Evolutionary conservation across 2,888 invertebrate genomes (phyloP).

Genomic region (Harpalus rubripes): DNA sequence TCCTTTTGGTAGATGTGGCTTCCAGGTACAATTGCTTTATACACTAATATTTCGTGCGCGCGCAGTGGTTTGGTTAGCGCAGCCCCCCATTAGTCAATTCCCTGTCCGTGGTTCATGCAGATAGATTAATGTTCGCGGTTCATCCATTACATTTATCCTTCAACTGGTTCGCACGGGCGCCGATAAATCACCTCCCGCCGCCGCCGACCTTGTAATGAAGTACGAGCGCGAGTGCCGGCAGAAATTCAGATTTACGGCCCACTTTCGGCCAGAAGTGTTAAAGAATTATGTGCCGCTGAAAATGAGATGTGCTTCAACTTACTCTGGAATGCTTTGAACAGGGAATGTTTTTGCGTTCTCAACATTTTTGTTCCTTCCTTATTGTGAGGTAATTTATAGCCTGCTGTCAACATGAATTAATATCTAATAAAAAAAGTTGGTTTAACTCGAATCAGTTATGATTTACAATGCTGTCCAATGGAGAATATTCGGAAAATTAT

Average conservation of each 20-base stretch:
- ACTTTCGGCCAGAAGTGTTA: constrained; percentile 78
- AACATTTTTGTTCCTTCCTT: constrained; percentile 38
- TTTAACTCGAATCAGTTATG: neutral
- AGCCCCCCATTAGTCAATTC: constrained; percentile 64
- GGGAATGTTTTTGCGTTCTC: constrained; percentile 41
- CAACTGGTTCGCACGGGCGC: constrained; percentile 73
- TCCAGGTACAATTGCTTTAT: constrained; percentile 27
- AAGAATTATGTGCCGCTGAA: constrained; percentile 79
- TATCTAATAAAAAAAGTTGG: constrained; percentile 18
- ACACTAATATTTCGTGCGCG: too few species aligned
- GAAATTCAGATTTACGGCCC: constrained; percentile 77
- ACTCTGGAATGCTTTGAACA: constrained; percentile 43
- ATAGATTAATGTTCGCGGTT: constrained; percentile 74
- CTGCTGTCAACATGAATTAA: constrained; percentile 10
- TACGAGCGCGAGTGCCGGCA: constrained; percentile 72
- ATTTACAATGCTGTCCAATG: neutral
- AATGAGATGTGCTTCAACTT: constrained; percentile 79
- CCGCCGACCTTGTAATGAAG: constrained; percentile 72
- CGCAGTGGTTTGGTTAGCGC: constrained; percentile 8
- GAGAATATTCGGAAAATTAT: neutral
- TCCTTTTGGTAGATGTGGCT: too few species aligned
- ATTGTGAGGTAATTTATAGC: constrained; percentile 14
- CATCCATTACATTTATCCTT: constrained; percentile 76
- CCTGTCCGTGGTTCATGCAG: constrained; percentile 58
- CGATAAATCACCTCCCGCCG: constrained; percentile 74